Conservation (phyloP, 2,797 vertebrate species). For the Macrochelys suwanniensis region DNA sequence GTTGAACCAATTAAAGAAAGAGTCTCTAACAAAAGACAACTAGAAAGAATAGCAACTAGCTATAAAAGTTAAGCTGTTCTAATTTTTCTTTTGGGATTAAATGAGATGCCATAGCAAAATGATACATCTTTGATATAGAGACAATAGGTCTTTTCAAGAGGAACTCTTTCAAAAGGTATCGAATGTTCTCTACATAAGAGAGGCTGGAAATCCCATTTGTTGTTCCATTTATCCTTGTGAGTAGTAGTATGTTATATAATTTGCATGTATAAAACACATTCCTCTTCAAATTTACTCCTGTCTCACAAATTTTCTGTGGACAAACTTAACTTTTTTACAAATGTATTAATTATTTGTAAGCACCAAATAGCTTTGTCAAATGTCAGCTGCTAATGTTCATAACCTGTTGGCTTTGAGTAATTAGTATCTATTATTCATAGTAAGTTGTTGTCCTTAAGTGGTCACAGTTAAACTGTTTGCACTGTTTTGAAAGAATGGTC, state of each 20-base stretch:
- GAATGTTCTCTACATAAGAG: not conserved
- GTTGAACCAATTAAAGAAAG: not conserved
- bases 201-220: not conserved
- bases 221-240: not conserved
- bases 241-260: not conserved
- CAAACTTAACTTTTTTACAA: not conserved
- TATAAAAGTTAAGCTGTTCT: not conserved
- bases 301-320: not conserved
- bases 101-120: not conserved
- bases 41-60: not conserved
- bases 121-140: not conserved
- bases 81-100: not conserved
- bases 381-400: not conserved
- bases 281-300: not conserved
- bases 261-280: not conserved
- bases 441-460: not conserved
- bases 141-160: not conserved
- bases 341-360: not conserved
- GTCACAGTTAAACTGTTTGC: not conserved
- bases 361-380: not conserved
- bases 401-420: not conserved
- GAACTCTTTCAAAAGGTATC: not conserved
- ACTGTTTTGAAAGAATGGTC: not conserved
- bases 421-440: not conserved
- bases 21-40: not conserved